A percentile compares a stretch with the other conserved stretches of the same genome.
Conservation (phyloP, 1,140 invertebrate genomes). For the Procambarus clarkii region DNA sequence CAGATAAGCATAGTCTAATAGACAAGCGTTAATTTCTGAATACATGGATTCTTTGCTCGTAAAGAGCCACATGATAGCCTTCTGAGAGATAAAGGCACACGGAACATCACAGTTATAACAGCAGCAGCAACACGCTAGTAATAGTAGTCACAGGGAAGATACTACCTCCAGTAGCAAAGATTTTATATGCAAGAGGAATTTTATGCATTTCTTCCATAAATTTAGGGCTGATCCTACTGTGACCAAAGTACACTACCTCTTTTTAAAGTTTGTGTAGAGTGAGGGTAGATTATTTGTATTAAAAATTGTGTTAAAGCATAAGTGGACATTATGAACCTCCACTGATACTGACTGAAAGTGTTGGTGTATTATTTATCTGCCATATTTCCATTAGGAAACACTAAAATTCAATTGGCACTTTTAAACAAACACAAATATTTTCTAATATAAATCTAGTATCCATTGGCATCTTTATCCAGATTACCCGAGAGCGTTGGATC, state of each 20-base stretch:
- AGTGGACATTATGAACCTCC: conserved; percentile 8
- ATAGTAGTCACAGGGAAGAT: conserved; percentile 16
- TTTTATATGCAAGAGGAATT: neutral
- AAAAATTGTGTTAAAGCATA: neutral
- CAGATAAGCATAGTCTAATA: conserved; percentile 27
- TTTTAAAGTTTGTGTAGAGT: neutral
- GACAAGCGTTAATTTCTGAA: conserved; percentile 25
- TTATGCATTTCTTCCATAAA: neutral
- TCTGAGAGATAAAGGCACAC: conserved; percentile 54
- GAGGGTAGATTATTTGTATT: neutral
- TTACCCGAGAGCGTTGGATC: conserved; percentile 89
- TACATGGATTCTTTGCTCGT: neutral
- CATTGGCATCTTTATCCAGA: conserved; percentile 84
- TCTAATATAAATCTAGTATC: conserved; percentile 69
- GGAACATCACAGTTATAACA: conserved; percentile 67
- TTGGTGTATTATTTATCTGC: conserved; percentile 1
- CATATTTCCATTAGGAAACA: conserved; percentile 6
- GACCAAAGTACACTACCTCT: neutral
- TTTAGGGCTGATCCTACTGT: neutral
- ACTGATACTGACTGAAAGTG: neutral
- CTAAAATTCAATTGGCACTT: conserved; percentile 45
- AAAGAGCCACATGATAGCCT: neutral
- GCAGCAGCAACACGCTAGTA: conserved; percentile 28
- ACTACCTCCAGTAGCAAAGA: neutral
- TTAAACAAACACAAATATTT: conserved; percentile 20